A percentile compares a stretch with the other conserved stretches of the same genome.
phyloP scores from a whole-genome alignment of 2,797 vertebrate species.

The Nyctalus aviator region DNA sequence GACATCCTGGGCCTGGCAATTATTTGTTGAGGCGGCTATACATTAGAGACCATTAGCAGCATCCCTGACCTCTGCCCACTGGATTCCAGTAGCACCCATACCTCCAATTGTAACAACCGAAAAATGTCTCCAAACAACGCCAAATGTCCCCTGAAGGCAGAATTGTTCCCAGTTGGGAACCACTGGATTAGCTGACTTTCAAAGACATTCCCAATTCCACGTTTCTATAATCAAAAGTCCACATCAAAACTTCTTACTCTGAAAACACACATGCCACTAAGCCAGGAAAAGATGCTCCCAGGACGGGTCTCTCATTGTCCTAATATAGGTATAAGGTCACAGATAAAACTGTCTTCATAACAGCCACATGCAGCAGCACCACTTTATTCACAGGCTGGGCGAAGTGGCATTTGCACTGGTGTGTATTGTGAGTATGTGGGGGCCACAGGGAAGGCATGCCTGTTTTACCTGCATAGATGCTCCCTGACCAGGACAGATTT shows the following conservation, averaged over 20 bases:
- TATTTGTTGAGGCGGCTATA: accelerated
- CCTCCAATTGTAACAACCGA: not conserved
- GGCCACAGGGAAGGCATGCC: not conserved
- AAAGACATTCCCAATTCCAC: not conserved
- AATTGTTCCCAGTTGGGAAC: not conserved
- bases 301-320: not conserved
- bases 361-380: not conserved
- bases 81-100: not conserved
- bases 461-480: not conserved
- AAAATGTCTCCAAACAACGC: not conserved
- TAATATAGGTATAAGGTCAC: not conserved
- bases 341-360: not conserved
- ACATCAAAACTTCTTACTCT: not conserved
- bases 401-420: not conserved
- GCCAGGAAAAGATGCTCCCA: not conserved
- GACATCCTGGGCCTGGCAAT: not conserved
- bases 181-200: not conserved
- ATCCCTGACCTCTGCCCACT: not conserved
- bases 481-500: not conserved
- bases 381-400: not conserved
- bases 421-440: too few species aligned
- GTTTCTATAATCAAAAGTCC: not conserved
- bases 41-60: accelerated
- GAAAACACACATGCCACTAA: not conserved
- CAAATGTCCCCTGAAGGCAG: not conserved